Percentiles rank a stretch among this genome's conserved stretches.
phyloP scores from a whole-genome alignment of 2,113 vertebrate species.

The Elanoides forficatus region DNA sequence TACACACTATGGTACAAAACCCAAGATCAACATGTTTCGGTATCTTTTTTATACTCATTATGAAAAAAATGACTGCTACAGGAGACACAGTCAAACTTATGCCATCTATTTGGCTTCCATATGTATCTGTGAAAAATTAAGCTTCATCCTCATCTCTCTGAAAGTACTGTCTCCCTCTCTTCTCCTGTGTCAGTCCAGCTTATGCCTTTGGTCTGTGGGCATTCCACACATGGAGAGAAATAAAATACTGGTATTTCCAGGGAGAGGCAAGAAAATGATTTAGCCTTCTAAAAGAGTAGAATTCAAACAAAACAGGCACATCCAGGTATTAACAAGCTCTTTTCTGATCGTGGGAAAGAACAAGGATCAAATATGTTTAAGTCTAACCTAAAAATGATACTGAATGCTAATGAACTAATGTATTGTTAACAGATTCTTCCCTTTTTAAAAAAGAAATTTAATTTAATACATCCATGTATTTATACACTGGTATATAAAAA shows the following conservation, averaged over 20 bases:
- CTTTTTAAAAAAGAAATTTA: background rate
- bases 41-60: background rate
- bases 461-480: background rate
- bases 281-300: background rate
- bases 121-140: background rate
- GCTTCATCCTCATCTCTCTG: background rate
- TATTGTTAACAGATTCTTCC: background rate
- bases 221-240: background rate
- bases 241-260: background rate
- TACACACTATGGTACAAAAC: background rate
- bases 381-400: background rate
- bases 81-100: background rate
- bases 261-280: background rate
- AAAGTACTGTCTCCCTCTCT: background rate
- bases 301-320: background rate
- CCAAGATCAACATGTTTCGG: background rate
- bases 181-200: background rate
- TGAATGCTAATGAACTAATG: background rate
- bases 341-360: background rate
- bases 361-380: background rate
- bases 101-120: background rate
- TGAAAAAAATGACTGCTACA: background rate
- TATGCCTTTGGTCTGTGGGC: background rate
- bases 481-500: background rate
- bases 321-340: background rate